Evolutionary conservation across 2,113 vertebrate genomes (phyloP), one percentile per base, ranked within the genome.

Genomic region (Alligator sinensis): DNA sequence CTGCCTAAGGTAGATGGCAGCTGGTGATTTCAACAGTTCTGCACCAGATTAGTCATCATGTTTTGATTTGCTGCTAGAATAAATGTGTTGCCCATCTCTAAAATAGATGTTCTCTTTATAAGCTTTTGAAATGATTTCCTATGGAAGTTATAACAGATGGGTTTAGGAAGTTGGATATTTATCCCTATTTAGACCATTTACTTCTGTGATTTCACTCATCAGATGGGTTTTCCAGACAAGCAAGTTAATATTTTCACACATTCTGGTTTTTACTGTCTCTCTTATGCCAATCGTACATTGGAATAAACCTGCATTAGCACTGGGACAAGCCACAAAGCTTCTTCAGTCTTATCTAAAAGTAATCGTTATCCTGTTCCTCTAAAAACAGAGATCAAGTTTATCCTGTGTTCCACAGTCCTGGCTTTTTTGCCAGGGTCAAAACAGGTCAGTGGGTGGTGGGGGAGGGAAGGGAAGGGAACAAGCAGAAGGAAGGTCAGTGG

Each of bases 91-190:
- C 89, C 96, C 28, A 5, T 96, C 96, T 98, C 96, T 93, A 96
- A 97, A 98, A 98, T 96, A 97, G 92, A 91, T 96, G 81, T 97
- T 97, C 91, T 95, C 95, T 97, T 98, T 97, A 96, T 97, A 97
- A 97, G 91, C 91, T 92, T 92, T 93, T 68, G 75, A 95, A 96
- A 97, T 96, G 12, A 86, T 90, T 97, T 96, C 77, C 59, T 84
- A 72, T 74, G 93, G 84, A 87, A 97, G 95, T 97, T 95, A 88
- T 85, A 95, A 89, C 96, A 98, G 96, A 97, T 97, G 96, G 92
- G 59, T 96, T 97, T 89, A 93, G 87, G 91, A 97, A 98, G 91
- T 16, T 88, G 87, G 88, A 57, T 94, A 95, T 96, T 96, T 97
- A 90, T 97, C 78, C 91, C 68, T 95, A 78, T 95, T 97, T 97